phyloP scores from a whole-genome alignment of 2,113 vertebrate species.

The Lampris incognitus region DNA sequence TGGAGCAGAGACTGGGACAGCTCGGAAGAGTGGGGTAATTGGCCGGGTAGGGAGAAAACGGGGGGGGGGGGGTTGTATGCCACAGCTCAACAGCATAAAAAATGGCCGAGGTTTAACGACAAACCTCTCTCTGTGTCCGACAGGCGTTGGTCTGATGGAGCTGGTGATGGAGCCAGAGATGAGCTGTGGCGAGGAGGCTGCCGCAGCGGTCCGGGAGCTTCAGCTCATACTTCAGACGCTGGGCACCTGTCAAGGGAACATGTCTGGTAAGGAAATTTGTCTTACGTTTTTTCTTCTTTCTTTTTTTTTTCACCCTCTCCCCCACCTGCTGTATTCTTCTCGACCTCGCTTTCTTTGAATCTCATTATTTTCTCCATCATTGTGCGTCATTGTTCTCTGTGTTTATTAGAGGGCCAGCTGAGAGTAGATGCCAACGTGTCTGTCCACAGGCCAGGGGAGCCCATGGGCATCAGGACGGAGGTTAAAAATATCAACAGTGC shows the following conservation, averaged over 20 bases:
- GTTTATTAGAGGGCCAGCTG: conserved; percentile 89
- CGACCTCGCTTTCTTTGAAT: conserved; percentile 9
- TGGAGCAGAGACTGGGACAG: not conserved
- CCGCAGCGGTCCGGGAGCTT: conserved; percentile 92
- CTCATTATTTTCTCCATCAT: conserved; percentile 6
- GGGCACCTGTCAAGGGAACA: conserved; percentile 95
- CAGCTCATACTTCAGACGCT: conserved; percentile 95
- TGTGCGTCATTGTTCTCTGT: conserved; percentile 3
- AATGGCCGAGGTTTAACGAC: conserved; percentile 33
- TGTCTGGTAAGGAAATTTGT: conserved; percentile 88
- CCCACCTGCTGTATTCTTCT: not conserved
- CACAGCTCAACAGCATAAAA: conserved; percentile 78
- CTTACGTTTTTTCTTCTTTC: not conserved
- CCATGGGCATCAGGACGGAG: conserved; percentile 91
- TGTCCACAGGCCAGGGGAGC: conserved; percentile 90
- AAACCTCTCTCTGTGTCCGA: conserved; percentile 30
- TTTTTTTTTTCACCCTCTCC: not conserved
- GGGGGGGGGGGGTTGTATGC: conserved; percentile 39
- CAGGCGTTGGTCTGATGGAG: conserved; percentile 97
- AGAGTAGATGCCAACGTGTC: conserved; percentile 98
- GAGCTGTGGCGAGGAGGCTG: conserved; percentile 95
- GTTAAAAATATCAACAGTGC: conserved; percentile 98
- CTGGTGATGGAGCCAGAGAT: conserved; percentile 98
- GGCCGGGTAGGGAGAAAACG: too few relatives aligned
- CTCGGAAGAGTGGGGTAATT: too few relatives aligned